Percentiles rank a stretch among this genome's conserved stretches.
Evolutionary conservation across 2,113 vertebrate species (phyloP).

Genomic region (Platycercus adscitus): DNA sequence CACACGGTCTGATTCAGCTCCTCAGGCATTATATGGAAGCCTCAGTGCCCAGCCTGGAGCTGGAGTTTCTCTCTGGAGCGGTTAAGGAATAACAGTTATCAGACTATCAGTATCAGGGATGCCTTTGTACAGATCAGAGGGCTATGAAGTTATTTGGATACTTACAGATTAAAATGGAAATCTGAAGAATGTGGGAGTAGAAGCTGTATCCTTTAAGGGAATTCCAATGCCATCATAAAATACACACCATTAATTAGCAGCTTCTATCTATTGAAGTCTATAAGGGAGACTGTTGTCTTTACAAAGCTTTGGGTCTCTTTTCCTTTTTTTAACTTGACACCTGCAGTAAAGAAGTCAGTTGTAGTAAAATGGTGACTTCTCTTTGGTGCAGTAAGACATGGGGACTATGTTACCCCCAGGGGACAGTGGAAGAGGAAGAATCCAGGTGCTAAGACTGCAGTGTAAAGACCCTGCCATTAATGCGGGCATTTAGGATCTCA

Average conservation of each 20-base stretch:
- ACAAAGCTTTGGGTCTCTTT: neutral
- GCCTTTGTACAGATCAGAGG: neutral
- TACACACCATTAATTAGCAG: neutral
- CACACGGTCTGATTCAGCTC: neutral
- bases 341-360: neutral
- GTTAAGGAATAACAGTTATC: neutral
- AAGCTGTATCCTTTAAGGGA: neutral
- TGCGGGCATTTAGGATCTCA: neutral
- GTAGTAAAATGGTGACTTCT: neutral
- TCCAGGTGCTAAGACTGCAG: neutral
- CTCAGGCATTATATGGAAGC: rapidly evolving
- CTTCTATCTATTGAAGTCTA: neutral
- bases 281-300: neutral
- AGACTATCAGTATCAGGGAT: neutral
- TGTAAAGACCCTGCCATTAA: neutral
- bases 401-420: neutral
- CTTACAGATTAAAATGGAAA: neutral
- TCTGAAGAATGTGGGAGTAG: neutral
- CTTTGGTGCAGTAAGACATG: neutral
- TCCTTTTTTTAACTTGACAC: too few relatives aligned
- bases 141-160: neutral
- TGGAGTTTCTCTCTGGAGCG: neutral
- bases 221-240: neutral
- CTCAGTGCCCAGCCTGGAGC: neutral
- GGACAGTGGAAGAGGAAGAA: neutral